A percentile compares a stretch with the other conserved stretches of the same genome.
Evolutionary conservation across 2,888 invertebrate species (phyloP).

Genomic region (Drosophila picticornis): DNA sequence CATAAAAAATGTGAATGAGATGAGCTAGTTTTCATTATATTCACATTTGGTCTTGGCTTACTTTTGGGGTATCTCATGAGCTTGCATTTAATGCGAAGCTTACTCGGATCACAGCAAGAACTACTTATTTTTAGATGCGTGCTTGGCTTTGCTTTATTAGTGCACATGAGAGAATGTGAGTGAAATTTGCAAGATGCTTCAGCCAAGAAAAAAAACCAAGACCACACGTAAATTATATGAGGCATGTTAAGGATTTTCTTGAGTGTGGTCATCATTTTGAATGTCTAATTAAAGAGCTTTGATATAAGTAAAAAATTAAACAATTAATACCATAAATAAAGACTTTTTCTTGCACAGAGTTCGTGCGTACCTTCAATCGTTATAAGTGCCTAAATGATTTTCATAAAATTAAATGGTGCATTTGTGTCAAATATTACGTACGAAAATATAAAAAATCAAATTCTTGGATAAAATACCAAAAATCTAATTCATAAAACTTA

Average conservation of each 20-base stretch:
- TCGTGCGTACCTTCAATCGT: background rate
- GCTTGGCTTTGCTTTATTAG: slow-evolving; percentile 41
- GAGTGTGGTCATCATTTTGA: background rate
- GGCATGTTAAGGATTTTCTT: background rate
- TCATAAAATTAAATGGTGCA: background rate
- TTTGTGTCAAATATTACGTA: background rate
- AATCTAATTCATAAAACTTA: background rate
- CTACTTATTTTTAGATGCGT: slow-evolving; percentile 36
- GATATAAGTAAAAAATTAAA: background rate
- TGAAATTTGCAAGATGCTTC: slow-evolving; percentile 35
- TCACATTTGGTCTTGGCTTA: slow-evolving; percentile 64
- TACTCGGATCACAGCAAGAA: slow-evolving; percentile 46
- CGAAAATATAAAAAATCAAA: background rate
- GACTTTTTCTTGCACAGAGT: background rate
- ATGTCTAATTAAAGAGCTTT: background rate
- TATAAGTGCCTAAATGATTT: background rate
- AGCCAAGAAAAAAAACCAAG: slow-evolving; percentile 2
- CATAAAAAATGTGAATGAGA: slow-evolving; percentile 57
- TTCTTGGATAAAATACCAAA: background rate
- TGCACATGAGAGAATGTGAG: slow-evolving; percentile 13
- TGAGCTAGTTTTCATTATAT: slow-evolving; percentile 69
- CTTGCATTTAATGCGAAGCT: slow-evolving; percentile 55
- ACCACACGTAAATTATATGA: background rate
- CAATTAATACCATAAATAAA: background rate
- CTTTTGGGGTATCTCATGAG: slow-evolving; percentile 40